A percentile compares a stretch with the other conserved stretches of the same genome.
phyloP scores from a whole-genome alignment of 2,888 invertebrate genomes.

The Hydriomena furcata region DNA sequence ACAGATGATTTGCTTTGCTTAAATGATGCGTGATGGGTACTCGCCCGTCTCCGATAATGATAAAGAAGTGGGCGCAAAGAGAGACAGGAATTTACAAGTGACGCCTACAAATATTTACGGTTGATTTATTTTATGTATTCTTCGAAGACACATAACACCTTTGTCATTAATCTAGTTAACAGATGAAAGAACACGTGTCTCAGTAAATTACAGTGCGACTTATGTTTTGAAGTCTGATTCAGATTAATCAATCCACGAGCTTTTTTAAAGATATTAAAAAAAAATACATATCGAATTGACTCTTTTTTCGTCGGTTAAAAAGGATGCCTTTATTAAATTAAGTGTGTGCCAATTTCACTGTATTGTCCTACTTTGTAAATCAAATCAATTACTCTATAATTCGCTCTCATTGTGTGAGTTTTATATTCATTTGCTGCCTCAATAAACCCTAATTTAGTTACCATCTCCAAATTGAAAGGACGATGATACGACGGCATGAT shows the following conservation, averaged over 20 bases:
- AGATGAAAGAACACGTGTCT: conserved; percentile 12
- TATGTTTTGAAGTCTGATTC: conserved; percentile 1
- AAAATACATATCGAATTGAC: too few species aligned
- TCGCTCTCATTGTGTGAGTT: conserved; percentile 14
- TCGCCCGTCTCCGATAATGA: conserved; percentile 28
- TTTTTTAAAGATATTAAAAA: too few species aligned
- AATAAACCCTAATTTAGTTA: conserved; percentile 31
- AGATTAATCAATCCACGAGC: too few species aligned
- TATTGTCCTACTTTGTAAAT: background rate
- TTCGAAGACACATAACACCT: conserved; percentile 18
- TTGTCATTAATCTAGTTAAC: conserved; percentile 16
- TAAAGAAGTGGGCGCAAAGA: conserved; percentile 27
- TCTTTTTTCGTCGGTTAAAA: too few species aligned
- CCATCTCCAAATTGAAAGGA: conserved; percentile 24
- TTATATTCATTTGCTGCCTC: conserved; percentile 25
- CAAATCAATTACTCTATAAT: background rate
- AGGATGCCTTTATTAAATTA: too few species aligned
- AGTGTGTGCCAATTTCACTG: background rate
- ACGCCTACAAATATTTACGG: conserved; percentile 18
- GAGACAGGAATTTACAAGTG: conserved; percentile 24
- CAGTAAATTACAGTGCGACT: conserved; percentile 14
- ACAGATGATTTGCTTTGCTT: conserved; percentile 39
- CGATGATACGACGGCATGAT: conserved; percentile 14
- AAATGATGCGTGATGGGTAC: conserved; percentile 48
- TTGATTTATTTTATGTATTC: conserved; percentile 14